A percentile compares a stretch with the other conserved stretches of the same genome.
Conservation (phyloP, 1,140 invertebrate species). For the Drosophila varians region DNA sequence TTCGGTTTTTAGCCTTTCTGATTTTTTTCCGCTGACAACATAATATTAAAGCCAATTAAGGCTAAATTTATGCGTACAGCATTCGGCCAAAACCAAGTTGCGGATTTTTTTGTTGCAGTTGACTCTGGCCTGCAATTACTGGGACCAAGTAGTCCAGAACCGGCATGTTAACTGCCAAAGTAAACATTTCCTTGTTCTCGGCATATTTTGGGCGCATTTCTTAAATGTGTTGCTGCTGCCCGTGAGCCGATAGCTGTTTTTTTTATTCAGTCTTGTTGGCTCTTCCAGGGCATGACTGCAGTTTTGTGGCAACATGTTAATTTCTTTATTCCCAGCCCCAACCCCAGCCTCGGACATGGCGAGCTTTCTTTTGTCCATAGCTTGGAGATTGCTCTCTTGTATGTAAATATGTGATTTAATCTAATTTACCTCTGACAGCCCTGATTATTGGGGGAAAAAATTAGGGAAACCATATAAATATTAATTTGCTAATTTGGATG, state of each 20-base stretch:
- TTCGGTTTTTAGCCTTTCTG: conserved; percentile 44
- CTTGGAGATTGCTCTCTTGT: not conserved
- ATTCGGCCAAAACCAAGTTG: conserved; percentile 55
- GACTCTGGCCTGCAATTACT: conserved; percentile 61
- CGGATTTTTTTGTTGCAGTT: conserved; percentile 10
- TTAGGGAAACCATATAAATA: not conserved
- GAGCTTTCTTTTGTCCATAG: conserved; percentile 33
- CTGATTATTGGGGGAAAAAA: not conserved
- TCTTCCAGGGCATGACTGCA: conserved; percentile 70
- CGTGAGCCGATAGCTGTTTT: conserved; percentile 32
- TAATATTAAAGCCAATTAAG: conserved; percentile 81
- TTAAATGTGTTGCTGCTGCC: conserved; percentile 51
- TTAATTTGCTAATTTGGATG: no score
- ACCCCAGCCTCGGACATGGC: conserved; percentile 45
- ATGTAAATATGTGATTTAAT: not conserved
- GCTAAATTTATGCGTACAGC: conserved; percentile 79
- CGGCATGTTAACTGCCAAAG: conserved; percentile 74
- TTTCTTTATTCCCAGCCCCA: conserved; percentile 68
- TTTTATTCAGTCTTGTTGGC: conserved; percentile 34
- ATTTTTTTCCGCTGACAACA: conserved; percentile 66
- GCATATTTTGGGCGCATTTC: conserved; percentile 73
- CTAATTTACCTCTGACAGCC: conserved; percentile 28
- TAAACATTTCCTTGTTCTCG: conserved; percentile 78
- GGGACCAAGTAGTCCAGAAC: conserved; percentile 37
- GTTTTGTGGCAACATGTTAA: conserved; percentile 77